phyloP scores from a whole-genome alignment of 2,113 vertebrate species.

The Myrmecophaga tridactyla region DNA sequence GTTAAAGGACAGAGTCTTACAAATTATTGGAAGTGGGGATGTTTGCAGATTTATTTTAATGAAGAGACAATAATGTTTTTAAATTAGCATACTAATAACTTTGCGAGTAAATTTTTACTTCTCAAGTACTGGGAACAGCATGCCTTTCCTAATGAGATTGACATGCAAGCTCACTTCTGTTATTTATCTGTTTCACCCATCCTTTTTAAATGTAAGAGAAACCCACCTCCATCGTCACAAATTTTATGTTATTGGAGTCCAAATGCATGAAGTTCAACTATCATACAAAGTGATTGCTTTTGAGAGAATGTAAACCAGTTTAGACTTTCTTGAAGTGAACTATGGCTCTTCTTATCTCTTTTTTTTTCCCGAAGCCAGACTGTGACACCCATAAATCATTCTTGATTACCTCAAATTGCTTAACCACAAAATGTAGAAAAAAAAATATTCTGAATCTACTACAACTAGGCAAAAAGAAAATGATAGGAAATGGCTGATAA shows the following conservation, averaged over 20 bases:
- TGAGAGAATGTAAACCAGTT: neutral
- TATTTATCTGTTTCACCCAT: neutral
- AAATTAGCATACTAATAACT: constrained; percentile 55
- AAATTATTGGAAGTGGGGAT: constrained; percentile 47
- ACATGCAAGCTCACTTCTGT: neutral
- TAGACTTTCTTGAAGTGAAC: neutral
- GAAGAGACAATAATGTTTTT: constrained; percentile 26
- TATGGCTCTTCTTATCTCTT: neutral
- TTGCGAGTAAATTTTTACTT: constrained; percentile 18
- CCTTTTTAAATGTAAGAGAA: constrained; percentile 13
- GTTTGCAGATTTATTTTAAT: constrained; percentile 22
- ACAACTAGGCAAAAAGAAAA: neutral
- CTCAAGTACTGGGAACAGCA: neutral
- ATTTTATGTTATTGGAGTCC: constrained; percentile 7
- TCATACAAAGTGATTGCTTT: neutral
- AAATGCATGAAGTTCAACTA: constrained; percentile 27
- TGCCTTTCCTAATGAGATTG: constrained; percentile 12
- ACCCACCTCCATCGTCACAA: neutral
- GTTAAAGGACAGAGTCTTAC: constrained; percentile 35
- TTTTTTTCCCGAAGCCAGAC: neutral
- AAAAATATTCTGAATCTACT: neutral
- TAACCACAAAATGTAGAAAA: constrained; percentile 13
- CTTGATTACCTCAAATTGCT: neutral
- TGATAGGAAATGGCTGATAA: neutral
- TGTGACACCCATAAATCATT: neutral